phyloP scores from a whole-genome alignment of 2,888 invertebrate genomes.

The Creontiades dilutus region DNA sequence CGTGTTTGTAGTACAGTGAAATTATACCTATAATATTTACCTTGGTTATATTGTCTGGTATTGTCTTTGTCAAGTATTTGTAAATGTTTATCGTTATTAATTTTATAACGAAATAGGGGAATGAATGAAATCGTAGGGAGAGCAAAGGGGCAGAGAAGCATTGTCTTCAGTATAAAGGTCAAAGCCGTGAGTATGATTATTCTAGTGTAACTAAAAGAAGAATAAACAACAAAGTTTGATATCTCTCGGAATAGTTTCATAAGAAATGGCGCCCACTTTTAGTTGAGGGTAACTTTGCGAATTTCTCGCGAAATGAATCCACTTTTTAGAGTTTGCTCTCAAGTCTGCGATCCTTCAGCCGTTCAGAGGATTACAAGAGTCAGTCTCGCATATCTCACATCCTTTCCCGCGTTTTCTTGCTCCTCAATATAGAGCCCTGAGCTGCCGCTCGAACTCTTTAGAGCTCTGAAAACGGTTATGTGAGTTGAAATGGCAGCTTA shows the following conservation, averaged over 20 bases:
- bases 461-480: conserved; percentile 13
- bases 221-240: not conserved
- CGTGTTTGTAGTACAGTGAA: too few species aligned
- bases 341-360: conserved; percentile 19
- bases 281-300: not conserved
- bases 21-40: too few species aligned
- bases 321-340: not conserved
- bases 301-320: conserved; percentile 1
- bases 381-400: conserved; percentile 22
- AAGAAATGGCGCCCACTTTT: not conserved
- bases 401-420: not conserved
- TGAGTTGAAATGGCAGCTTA: not conserved
- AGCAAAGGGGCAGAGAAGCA: not conserved
- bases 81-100: too few species aligned
- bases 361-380: conserved; percentile 4
- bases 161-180: not conserved
- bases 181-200: not conserved
- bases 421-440: not conserved
- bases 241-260: not conserved
- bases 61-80: too few species aligned
- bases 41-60: too few species aligned
- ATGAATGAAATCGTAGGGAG: too few species aligned
- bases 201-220: not conserved
- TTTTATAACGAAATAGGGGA: too few species aligned
- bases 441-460: not conserved